These are phyloP conservation scores for Daubentonia madagascariensis DNA, from an alignment of 2,113 vertebrate species.

Conservation along the genomic window DNA sequence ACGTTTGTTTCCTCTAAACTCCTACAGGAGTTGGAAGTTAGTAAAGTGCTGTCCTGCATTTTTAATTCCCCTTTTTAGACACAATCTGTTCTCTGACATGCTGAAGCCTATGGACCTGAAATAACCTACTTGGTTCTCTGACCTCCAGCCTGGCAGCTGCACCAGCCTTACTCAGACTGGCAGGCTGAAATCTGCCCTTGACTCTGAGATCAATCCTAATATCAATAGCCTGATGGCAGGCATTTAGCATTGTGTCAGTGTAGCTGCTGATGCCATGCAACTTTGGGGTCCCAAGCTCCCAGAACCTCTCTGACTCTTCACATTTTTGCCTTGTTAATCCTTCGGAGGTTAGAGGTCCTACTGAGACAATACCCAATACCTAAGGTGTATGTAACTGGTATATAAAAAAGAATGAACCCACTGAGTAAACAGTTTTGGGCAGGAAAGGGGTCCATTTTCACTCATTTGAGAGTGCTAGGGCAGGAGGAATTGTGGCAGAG, in stretches of 20 bases:
- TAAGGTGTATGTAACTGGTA: not conserved
- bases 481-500: not conserved
- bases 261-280: not conserved
- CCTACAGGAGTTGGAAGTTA: not conserved
- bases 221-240: not conserved
- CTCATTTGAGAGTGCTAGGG: not conserved
- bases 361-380: not conserved
- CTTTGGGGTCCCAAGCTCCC: not conserved
- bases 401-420: not conserved
- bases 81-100: not conserved
- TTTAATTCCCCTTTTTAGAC: not conserved
- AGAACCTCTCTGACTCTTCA: not conserved
- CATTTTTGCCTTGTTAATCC: not conserved
- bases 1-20: not conserved
- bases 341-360: not conserved
- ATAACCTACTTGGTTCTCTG: not conserved
- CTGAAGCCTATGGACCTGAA: slow-evolving; percentile 1
- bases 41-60: not conserved
- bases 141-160: not conserved
- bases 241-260: not conserved
- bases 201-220: not conserved
- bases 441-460: not conserved
- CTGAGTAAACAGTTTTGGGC: not conserved
- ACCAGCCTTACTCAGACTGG: not conserved
- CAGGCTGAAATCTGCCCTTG: slow-evolving; percentile 23